Conservation (phyloP, 2,113 vertebrate genomes). For the Acrocephalus arundinaceus region DNA sequence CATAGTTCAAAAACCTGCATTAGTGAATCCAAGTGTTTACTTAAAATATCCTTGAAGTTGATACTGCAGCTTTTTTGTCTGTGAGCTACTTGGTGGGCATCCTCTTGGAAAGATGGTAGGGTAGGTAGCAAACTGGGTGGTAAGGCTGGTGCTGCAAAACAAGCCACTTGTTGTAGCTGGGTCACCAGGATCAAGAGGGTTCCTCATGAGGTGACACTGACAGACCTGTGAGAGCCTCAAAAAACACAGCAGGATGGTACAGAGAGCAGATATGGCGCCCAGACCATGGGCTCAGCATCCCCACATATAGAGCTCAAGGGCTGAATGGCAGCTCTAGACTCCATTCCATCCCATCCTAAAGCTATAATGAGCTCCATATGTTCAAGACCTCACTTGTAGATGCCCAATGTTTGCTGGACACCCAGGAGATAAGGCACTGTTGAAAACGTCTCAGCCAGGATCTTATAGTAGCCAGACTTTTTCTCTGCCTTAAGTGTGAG, state of each 20-base stretch:
- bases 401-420: not conserved
- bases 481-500: not conserved
- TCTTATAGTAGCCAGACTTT: not conserved
- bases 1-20: not conserved
- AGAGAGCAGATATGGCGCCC: not conserved
- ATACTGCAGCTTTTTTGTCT: not conserved
- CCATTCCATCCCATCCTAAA: not conserved
- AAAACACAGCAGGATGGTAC: not conserved
- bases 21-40: not conserved
- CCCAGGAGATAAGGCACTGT: not conserved
- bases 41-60: not conserved
- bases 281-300: not conserved
- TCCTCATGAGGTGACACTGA: not conserved
- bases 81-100: not conserved
- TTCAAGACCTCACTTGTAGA: not conserved
- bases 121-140: not conserved
- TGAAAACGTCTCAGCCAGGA: not conserved
- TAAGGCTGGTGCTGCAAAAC: not conserved
- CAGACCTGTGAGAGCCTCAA: not conserved
- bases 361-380: not conserved
- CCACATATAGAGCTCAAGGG: not conserved
- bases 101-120: not conserved
- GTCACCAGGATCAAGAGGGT: not conserved
- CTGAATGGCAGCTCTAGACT: not conserved
- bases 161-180: not conserved